These are phyloP conservation scores for Varanus salvator DNA, from an alignment of 2,113 vertebrate genomes.

Conservation along the genomic window DNA sequence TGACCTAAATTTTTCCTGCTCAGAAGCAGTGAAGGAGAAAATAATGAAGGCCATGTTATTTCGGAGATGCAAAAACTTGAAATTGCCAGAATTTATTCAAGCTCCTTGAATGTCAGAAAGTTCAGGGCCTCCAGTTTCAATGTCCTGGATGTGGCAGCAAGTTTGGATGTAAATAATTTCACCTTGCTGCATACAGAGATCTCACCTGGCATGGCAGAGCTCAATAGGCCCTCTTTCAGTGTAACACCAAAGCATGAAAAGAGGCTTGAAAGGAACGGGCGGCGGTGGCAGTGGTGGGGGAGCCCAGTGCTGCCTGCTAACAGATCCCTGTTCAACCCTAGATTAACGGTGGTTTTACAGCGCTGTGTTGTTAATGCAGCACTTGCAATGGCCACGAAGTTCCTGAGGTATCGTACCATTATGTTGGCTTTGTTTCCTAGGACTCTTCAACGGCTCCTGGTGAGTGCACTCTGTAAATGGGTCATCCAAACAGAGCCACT, in stretches of 20 bases:
- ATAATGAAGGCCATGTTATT: slow-evolving; percentile 68
- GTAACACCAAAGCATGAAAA: not conserved
- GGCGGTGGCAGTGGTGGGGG: not conserved
- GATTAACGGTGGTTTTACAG: not conserved
- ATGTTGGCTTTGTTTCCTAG: too few relatives aligned
- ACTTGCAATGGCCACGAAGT: not conserved
- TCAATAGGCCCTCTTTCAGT: rapidly evolving
- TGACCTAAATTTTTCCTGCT: slow-evolving; percentile 73
- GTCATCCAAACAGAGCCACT: not conserved
- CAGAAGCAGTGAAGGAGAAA: slow-evolving; percentile 66
- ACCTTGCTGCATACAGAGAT: slow-evolving; percentile 13
- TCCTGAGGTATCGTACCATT: not conserved
- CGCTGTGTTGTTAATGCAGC: not conserved
- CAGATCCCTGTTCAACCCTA: not conserved
- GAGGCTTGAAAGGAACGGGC: not conserved
- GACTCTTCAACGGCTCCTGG: not conserved
- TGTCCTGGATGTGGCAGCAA: slow-evolving; percentile 18
- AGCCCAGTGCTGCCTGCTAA: slow-evolving; percentile 6
- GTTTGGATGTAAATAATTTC: slow-evolving; percentile 22
- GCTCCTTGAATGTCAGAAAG: slow-evolving; percentile 42
- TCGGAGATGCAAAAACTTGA: slow-evolving; percentile 65
- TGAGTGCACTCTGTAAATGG: not conserved
- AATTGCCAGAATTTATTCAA: slow-evolving; percentile 56
- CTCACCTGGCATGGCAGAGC: slow-evolving; percentile 1
- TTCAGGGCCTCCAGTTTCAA: slow-evolving; percentile 48